Conservation (phyloP, 2,113 vertebrate species). For the Callopanchax toddi region DNA sequence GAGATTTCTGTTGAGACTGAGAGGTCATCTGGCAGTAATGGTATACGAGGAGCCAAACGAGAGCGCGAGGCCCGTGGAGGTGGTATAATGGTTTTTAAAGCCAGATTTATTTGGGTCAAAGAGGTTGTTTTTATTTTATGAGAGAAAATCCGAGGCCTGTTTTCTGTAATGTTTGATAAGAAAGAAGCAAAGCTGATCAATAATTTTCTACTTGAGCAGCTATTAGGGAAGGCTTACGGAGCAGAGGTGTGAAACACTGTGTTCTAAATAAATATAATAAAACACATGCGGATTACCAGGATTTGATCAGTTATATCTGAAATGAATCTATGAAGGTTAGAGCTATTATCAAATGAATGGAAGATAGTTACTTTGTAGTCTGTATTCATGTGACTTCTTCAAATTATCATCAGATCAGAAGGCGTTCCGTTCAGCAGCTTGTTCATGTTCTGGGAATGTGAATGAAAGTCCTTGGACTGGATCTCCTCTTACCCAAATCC, state of each 20-base stretch:
- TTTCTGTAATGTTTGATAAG: not conserved
- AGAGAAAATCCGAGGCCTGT: not conserved
- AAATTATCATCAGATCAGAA: conserved; percentile 10
- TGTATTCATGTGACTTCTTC: not conserved
- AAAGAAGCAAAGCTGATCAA: not conserved
- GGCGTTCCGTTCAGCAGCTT: conserved; percentile 14
- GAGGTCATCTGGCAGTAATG: not conserved
- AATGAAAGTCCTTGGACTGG: conserved; percentile 61
- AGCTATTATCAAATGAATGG: not conserved
- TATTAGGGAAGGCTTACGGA: not conserved
- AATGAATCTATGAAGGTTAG: no score
- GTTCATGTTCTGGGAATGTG: conserved; percentile 55
- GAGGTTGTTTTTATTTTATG: not conserved
- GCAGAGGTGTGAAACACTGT: not conserved
- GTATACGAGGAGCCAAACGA: not conserved
- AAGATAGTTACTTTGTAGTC: not conserved
- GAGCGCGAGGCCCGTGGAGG: not conserved
- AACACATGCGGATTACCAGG: no score
- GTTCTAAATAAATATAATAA: not conserved
- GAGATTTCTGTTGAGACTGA: not conserved
- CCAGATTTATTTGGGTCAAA: not conserved
- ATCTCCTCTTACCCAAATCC: conserved; percentile 50
- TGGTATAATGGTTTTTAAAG: not conserved
- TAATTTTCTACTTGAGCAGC: not conserved
- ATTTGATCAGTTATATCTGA: no score